These are phyloP conservation scores for Scaptomyza polygonia DNA, from an alignment of 2,888 invertebrate genomes.

Conservation along the genomic window DNA sequence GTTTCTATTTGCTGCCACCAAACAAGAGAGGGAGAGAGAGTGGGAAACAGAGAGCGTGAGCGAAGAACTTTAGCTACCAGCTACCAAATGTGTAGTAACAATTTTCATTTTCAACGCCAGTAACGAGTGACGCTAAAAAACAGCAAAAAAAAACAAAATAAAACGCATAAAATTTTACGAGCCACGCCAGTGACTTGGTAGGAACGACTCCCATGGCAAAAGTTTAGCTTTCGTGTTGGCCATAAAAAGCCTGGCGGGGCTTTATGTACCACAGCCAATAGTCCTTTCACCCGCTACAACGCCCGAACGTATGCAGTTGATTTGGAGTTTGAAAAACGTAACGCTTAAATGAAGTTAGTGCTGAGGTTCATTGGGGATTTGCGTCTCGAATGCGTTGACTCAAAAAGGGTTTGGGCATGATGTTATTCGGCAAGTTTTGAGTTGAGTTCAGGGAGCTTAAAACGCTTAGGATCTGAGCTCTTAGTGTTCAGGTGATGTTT, in stretches of 20 bases:
- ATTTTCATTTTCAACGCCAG: conserved; percentile 74
- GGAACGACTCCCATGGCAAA: conserved; percentile 71
- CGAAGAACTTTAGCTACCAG: conserved; percentile 13
- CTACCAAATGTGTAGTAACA: conserved; percentile 65
- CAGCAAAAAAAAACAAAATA: conserved; percentile 1
- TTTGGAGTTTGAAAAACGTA: conserved; percentile 60
- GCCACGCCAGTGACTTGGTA: conserved; percentile 51
- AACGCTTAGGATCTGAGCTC: conserved; percentile 23
- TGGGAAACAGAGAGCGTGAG: background rate
- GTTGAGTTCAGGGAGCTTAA: conserved; percentile 28
- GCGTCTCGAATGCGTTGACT: conserved; percentile 35
- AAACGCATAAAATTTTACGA: conserved; percentile 79
- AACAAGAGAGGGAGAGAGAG: background rate
- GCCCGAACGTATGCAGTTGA: conserved; percentile 63
- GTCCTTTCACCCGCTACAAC: conserved; percentile 1
- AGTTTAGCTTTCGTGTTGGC: conserved; percentile 77
- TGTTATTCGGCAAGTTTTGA: conserved; percentile 22
- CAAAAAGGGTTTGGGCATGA: conserved; percentile 51
- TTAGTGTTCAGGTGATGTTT: conserved; percentile 63
- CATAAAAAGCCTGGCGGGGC: conserved; percentile 63
- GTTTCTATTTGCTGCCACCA: conserved; percentile 10
- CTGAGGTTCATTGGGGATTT: conserved; percentile 61
- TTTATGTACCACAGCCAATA: conserved; percentile 33
- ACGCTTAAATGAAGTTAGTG: conserved; percentile 70
- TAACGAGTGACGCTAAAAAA: conserved; percentile 37